Percentiles rank a stretch among this genome's conserved stretches.
phyloP scores from a whole-genome alignment of 2,113 vertebrate genomes.

The Platichthys stellatus region DNA sequence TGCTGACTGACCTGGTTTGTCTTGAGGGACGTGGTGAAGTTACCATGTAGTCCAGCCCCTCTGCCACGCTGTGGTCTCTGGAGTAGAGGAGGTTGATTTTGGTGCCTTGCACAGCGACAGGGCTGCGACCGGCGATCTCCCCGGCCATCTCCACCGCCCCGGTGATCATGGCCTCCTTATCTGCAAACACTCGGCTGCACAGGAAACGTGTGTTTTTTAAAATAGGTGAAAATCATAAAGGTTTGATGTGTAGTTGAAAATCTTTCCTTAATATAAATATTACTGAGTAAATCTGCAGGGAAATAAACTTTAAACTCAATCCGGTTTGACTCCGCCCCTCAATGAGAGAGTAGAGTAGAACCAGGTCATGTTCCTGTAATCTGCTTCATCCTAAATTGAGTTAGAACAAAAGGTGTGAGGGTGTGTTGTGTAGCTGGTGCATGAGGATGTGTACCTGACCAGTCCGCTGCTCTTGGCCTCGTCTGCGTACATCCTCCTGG shows the following conservation, averaged over 20 bases:
- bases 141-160: constrained; percentile 84
- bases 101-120: constrained; percentile 89
- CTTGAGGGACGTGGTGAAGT: background rate
- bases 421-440: background rate
- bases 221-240: background rate
- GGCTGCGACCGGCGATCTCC: constrained; percentile 88
- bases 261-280: too few relatives aligned
- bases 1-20: too few relatives aligned
- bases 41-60: constrained; percentile 84
- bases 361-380: too few relatives aligned
- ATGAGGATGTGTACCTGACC: constrained; percentile 83
- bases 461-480: constrained; percentile 88
- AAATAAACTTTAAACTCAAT: too few relatives aligned
- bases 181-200: constrained; percentile 86
- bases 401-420: background rate
- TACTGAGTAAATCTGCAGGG: too few relatives aligned
- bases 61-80: constrained; percentile 85
- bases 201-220: background rate
- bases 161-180: constrained; percentile 84
- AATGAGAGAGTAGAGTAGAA: too few relatives aligned
- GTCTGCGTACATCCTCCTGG: constrained; percentile 88
- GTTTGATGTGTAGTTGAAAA: background rate
- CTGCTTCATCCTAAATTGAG: too few relatives aligned
- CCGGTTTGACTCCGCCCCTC: too few relatives aligned
- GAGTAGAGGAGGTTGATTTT: constrained; percentile 90